Evolutionary conservation across 2,113 vertebrate species (phyloP), one percentile per base, ranked within the genome.

Genomic region (Clarias batrachus): DNA sequence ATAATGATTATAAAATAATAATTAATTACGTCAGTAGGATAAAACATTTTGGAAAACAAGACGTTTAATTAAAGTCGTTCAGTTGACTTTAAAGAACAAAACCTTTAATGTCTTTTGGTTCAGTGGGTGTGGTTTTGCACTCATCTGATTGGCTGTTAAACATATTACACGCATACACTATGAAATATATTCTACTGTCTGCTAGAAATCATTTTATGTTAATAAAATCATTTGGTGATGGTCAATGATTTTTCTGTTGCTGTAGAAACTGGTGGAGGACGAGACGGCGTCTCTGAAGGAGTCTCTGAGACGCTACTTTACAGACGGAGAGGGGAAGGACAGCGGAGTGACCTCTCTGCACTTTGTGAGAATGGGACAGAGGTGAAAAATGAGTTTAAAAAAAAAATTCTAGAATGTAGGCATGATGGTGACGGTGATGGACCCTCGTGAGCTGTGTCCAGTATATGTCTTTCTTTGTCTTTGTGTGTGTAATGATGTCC

Each of bases 351-450:
- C 96, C 4, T 97, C 97, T 37, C 94, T 99, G 7, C 98, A 97
- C 92, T 99, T 99, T 23, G 95, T 98, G 41, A 93, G 96, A 90
- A 97, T 98, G 83, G 97, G 98, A 87, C 98, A 99, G 90, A 96
- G 97, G 98, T 99, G 59, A 88, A 86, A 2, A 5, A 10, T 1
- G 1, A 37, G 33, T 37, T 37, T 2, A 37, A 37, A 37, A 37
- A 37, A 37, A 37, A 37, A 37, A 37, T 19, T 0, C 5, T 33
- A 21, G 9, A 73, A 73, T 1, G 9, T 41, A 41, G 2, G 19
- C 19, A 3, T 73, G 17, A 76, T 52, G 19, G 27, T 13, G n/a
- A 21, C 21, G 33, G 23, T 73, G 11, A n/a, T 17, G 3, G 68
- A 71, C 19, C 4, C 33, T 21, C 11, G 19, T 52, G 21, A 8